Evolutionary conservation across 2,888 invertebrate species (phyloP).

Genomic region (Scaptodrosophila latifasciaeformis): DNA sequence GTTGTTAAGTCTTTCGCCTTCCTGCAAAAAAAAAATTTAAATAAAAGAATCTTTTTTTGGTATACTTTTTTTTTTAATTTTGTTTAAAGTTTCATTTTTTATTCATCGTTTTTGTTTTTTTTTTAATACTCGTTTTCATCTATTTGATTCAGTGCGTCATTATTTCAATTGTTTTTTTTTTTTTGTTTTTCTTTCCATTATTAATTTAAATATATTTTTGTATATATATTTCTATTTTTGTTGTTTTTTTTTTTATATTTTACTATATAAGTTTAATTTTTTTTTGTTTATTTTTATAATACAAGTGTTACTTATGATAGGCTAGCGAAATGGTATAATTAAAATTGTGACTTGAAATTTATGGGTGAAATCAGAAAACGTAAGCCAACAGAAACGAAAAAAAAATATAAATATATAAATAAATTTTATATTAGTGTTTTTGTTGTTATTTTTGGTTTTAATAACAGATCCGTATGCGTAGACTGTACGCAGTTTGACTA

Average conservation of each 20-base stretch:
- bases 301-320: constrained; percentile 48
- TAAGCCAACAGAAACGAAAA: constrained; percentile 17
- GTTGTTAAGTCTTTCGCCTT: no score
- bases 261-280: constrained; percentile 13
- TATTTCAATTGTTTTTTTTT: constrained; percentile 42
- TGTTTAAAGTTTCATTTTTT: constrained; percentile 39
- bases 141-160: constrained; percentile 75
- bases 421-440: constrained; percentile 18
- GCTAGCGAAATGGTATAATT: constrained; percentile 3
- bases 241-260: constrained; percentile 16
- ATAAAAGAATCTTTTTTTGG: constrained; percentile 9
- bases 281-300: constrained; percentile 54
- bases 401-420: constrained; percentile 4
- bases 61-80: constrained; percentile 35
- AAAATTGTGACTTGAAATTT: constrained; percentile 21
- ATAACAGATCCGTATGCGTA: constrained; percentile 28
- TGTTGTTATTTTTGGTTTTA: constrained; percentile 9
- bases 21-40: no score
- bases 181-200: no score
- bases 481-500: constrained; percentile 46
- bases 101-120: constrained; percentile 49
- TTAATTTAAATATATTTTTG: constrained; percentile 49
- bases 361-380: constrained; percentile 7
- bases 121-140: constrained; percentile 69
- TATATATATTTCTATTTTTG: constrained; percentile 14